These are phyloP conservation scores for Aspidoscelis tigris DNA, from an alignment of 2,113 vertebrate species.

Conservation along the genomic window DNA sequence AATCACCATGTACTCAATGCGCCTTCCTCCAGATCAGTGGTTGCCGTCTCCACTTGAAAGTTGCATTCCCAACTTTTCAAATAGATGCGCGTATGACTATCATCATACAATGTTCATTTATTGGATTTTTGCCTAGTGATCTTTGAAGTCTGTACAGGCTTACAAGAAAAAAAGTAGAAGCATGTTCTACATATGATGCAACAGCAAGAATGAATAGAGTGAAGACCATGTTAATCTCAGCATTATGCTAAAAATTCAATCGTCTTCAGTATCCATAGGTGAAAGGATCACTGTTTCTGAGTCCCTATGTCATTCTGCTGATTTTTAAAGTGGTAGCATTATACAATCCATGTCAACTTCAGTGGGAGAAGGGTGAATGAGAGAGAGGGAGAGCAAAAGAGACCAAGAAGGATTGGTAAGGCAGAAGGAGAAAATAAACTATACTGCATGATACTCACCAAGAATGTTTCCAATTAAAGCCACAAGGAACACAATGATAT, in stretches of 20 bases:
- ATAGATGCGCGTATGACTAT: background rate
- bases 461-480: conserved; percentile 93
- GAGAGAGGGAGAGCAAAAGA: no score
- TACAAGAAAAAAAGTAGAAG: background rate
- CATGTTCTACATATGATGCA: background rate
- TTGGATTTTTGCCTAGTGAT: background rate
- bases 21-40: background rate
- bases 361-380: no score
- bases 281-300: background rate
- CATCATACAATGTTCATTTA: background rate
- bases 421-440: background rate
- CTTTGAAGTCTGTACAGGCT: background rate
- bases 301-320: background rate
- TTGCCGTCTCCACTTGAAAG: background rate
- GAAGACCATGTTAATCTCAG: background rate
- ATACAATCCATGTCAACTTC: background rate
- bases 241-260: background rate
- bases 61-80: background rate
- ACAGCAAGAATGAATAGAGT: background rate
- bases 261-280: background rate
- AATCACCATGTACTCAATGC: background rate
- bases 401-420: no score
- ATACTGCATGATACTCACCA: conserved; percentile 79
- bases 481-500: conserved; percentile 92
- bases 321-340: background rate